Base-by-base conservation (phyloP, 2,113 vertebrate species). In the Mohoua ochrocephala region DNA sequence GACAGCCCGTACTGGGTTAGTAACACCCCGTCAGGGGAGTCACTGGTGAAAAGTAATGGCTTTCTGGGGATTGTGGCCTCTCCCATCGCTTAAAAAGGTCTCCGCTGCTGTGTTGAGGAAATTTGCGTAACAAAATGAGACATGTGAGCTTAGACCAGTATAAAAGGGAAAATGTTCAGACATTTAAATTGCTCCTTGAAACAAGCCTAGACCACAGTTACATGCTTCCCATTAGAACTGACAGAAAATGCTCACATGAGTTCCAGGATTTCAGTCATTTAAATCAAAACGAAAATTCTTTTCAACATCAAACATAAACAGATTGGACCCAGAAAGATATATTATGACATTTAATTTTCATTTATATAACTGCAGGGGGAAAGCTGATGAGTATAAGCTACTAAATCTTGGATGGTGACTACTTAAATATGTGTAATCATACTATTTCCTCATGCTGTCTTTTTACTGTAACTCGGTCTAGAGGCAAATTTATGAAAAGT, bases 181-280 rank as follows among this genome's bases (percentile, higher is more conserved):
- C 95, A 89, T 93, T 95, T 94, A 95, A 96, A 96, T 94, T 93
- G 49, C 49, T 89, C 28, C 88, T 78, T 78, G 60, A 87, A 96
- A 81, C 37, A 93, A 86, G 60, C 76, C 52, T 92, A 70, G 64
- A 86, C 87, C 31, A 7, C 90, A 87, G 53, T 35, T 80, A n/a
- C 75, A 35, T 93, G 39, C 56, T 90, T 93, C 71, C 64, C 57
- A 89, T 79, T 84, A 64, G 41, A 90, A 80, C 23, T 54, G 78
- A 83, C 42, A 93, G 75, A 88, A 93, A 92, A 88, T 8, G 26
- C 27, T 86, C 44, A 26, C 37, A 37, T 20, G 37, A 64, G 37
- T 75, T 89, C 56, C 93, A 91, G 64, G 10, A 56, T 78, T 95
- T 92, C 86, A 67, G 64, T 84, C 59, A 68, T 90, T 91, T 94